Percentiles rank a stretch among this genome's conserved stretches.
phyloP scores from a whole-genome alignment of 2,113 vertebrate species.

The human region DNA sequence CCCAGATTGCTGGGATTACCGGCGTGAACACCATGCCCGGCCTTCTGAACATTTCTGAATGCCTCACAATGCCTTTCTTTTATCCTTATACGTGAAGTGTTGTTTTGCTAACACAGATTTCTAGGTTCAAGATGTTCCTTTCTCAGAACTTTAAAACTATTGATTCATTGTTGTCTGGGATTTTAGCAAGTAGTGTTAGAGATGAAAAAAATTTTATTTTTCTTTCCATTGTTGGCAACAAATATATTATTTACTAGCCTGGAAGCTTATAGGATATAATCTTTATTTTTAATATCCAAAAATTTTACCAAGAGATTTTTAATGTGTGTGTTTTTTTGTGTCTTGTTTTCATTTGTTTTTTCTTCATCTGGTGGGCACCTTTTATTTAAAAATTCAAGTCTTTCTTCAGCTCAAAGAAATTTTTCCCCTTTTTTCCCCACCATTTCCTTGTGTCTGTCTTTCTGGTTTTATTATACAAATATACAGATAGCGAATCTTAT shows the following conservation, averaged over 20 bases:
- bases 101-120: not conserved
- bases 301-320: not conserved
- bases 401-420: not conserved
- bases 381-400: not conserved
- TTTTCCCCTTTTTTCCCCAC: not conserved
- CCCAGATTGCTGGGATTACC: too few relatives aligned
- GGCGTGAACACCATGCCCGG: too few relatives aligned
- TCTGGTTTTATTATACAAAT: not conserved
- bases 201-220: not conserved
- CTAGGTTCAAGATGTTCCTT: not conserved
- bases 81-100: not conserved
- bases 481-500: too few relatives aligned
- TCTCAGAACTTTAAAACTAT: not conserved
- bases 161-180: not conserved
- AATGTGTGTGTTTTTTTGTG: not conserved
- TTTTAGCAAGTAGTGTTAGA: not conserved
- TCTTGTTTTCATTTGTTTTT: not conserved
- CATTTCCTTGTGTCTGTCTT: not conserved
- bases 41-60: not conserved
- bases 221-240: not conserved
- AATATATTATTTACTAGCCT: not conserved
- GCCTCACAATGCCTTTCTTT: not conserved
- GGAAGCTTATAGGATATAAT: not conserved
- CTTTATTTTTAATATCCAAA: not conserved
- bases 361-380: not conserved